A percentile compares a stretch with the other conserved stretches of the same genome.
These are phyloP conservation scores for Halcyon leucocephala DNA, from an alignment of 2,797 vertebrate genomes.

Conservation along the genomic window DNA sequence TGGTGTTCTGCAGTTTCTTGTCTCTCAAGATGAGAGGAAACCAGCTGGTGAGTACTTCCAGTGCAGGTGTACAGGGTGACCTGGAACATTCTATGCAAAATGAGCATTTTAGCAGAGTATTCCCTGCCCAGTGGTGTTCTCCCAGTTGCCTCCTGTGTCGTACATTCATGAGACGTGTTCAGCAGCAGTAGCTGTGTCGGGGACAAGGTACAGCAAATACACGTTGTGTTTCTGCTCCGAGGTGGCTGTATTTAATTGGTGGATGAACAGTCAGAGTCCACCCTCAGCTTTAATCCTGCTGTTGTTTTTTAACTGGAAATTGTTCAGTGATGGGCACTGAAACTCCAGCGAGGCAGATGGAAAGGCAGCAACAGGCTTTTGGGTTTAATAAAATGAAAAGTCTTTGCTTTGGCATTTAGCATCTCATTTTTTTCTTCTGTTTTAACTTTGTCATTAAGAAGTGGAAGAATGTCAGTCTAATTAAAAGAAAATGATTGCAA, in stretches of 20 bases:
- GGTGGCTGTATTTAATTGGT: background rate
- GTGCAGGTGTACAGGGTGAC: background rate
- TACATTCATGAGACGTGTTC: background rate
- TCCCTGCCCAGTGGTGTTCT: background rate
- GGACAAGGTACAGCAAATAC: background rate
- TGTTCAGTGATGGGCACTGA: background rate
- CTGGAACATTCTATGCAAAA: background rate
- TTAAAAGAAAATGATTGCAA: background rate
- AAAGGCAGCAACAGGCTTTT: background rate
- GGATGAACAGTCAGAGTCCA: background rate
- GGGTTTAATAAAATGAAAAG: background rate
- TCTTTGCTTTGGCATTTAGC: background rate
- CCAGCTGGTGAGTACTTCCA: background rate
- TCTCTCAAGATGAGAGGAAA: background rate
- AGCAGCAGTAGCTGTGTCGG: background rate
- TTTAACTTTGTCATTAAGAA: background rate
- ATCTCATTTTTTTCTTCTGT: background rate
- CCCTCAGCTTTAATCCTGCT: background rate
- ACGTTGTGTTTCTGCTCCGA: background rate
- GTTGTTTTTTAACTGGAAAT: background rate
- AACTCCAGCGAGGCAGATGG: background rate
- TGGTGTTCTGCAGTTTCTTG: background rate
- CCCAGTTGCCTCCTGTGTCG: background rate
- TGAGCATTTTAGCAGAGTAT: background rate
- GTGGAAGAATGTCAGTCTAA: background rate